A percentile compares a stretch with the other conserved stretches of the same genome.
Conservation (phyloP, 2,888 invertebrate genomes). For the Teleogryllus oceanicus region DNA sequence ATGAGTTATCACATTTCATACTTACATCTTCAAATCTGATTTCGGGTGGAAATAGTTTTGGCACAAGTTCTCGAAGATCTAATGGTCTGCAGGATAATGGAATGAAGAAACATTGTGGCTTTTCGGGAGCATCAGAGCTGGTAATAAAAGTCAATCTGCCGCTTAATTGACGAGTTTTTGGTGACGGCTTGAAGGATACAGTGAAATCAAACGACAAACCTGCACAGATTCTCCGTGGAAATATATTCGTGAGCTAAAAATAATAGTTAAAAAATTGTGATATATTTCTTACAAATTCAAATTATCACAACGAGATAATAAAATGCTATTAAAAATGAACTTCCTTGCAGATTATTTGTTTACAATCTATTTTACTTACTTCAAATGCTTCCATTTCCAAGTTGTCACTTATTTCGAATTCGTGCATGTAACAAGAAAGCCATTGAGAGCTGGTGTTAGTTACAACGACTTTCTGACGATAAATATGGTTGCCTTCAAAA, state of each 20-base stretch:
- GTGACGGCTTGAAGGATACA: not conserved
- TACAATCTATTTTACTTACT: not conserved
- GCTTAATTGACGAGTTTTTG: not conserved
- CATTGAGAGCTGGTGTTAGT: not conserved
- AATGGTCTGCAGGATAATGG: not conserved
- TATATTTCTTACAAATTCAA: too few relatives aligned
- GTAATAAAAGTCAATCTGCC: not conserved
- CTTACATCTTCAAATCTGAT: not conserved
- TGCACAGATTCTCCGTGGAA: not conserved
- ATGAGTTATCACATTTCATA: not conserved
- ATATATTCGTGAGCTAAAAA: not conserved
- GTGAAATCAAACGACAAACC: constrained; percentile 1
- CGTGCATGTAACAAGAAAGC: not conserved
- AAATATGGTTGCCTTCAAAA: not conserved
- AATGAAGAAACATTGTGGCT: not conserved
- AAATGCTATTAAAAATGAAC: too few relatives aligned
- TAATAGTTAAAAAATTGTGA: not conserved
- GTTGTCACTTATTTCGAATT: not conserved
- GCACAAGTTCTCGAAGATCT: not conserved
- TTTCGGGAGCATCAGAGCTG: not conserved
- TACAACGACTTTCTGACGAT: not conserved
- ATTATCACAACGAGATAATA: too few relatives aligned
- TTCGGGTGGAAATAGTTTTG: not conserved
- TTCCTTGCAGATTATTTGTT: too few relatives aligned
- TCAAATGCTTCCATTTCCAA: not conserved